These are phyloP conservation scores for Fregetta grallaria DNA, from an alignment of 2,113 vertebrate genomes.

Conservation along the genomic window DNA sequence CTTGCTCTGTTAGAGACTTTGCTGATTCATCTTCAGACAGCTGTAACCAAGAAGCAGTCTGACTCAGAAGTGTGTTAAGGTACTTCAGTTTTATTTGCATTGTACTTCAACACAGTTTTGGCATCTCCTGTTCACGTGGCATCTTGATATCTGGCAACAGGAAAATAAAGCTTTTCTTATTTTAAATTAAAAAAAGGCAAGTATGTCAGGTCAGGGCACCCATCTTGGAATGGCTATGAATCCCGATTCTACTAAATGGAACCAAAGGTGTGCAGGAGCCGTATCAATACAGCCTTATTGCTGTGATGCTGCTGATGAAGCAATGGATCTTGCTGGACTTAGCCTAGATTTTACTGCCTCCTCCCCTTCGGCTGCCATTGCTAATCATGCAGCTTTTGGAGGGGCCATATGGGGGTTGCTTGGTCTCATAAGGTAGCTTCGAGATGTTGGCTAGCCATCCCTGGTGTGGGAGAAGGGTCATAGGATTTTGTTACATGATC, in stretches of 20 bases:
- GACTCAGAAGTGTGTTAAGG: neutral
- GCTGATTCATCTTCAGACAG: neutral
- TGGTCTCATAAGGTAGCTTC: neutral
- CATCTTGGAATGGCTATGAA: neutral
- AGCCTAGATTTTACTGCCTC: neutral
- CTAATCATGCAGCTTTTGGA: neutral
- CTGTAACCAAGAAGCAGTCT: neutral
- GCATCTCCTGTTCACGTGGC: neutral
- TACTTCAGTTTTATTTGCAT: neutral
- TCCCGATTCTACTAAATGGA: neutral
- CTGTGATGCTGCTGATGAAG: neutral
- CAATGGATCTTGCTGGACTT: neutral
- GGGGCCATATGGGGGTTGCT: accelerated
- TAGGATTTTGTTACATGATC: neutral
- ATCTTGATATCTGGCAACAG: neutral
- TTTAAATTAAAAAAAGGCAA: neutral
- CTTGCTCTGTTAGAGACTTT: neutral
- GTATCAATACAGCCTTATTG: neutral
- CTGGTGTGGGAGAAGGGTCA: neutral
- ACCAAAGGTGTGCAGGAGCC: neutral
- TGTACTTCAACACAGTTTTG: neutral
- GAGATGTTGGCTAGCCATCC: neutral
- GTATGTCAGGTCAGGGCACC: neutral
- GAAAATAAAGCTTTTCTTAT: neutral
- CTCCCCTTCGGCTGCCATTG: neutral